These are phyloP conservation scores for Tineola bisselliella DNA, from an alignment of 2,888 invertebrate genomes.

Conservation along the genomic window DNA sequence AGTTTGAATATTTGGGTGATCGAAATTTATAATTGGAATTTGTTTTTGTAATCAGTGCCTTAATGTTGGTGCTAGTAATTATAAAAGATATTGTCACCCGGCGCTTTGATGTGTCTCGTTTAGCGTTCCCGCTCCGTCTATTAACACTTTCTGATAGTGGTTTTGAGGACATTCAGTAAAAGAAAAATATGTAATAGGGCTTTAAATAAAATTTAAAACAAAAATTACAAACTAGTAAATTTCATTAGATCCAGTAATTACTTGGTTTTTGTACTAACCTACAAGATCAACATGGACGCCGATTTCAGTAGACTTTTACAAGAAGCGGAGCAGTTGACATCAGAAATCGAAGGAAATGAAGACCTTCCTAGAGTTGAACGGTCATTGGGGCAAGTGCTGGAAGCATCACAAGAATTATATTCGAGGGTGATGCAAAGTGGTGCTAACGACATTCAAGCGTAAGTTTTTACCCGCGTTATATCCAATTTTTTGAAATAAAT, in stretches of 20 bases:
- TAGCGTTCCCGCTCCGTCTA: too few species aligned
- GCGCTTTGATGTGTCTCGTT: too few species aligned
- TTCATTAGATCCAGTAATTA: too few species aligned
- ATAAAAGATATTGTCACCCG: too few species aligned
- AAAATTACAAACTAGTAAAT: too few species aligned
- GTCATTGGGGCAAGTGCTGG: conserved; percentile 89
- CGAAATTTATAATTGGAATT: too few species aligned
- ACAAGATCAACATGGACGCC: conserved; percentile 45
- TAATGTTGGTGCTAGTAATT: neutral
- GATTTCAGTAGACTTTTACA: conserved; percentile 89
- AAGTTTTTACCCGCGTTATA: conserved; percentile 33
- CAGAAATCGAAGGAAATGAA: conserved; percentile 86
- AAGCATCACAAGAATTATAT: conserved; percentile 90
- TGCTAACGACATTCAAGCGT: conserved; percentile 94
- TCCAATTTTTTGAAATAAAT: neutral
- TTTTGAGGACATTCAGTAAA: too few species aligned
- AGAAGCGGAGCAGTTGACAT: conserved; percentile 91
- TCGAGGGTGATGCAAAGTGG: conserved; percentile 86
- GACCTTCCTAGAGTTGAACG: conserved; percentile 88
- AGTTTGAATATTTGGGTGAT: too few species aligned
- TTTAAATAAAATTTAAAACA: too few species aligned
- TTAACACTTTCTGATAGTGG: too few species aligned
- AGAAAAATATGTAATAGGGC: too few species aligned
- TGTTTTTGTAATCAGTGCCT: neutral
- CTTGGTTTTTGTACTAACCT: neutral